These are phyloP conservation scores for Nestor notabilis DNA, from an alignment of 2,113 vertebrate species.

Conservation along the genomic window DNA sequence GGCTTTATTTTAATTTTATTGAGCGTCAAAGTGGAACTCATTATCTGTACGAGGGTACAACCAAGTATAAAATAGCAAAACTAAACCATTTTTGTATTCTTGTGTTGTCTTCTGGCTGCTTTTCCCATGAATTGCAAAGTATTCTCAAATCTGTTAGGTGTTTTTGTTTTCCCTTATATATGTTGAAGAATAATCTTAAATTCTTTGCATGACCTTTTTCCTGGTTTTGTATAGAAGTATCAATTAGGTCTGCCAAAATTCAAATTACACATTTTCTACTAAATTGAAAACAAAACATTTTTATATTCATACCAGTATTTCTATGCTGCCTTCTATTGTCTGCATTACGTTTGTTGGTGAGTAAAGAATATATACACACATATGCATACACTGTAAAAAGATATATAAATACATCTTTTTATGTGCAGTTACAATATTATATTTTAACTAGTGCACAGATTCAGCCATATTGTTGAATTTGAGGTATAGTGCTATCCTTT, in stretches of 20 bases:
- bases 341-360: slow-evolving; percentile 73
- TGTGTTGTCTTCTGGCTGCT: slow-evolving; percentile 43
- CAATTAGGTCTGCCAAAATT: slow-evolving; percentile 69
- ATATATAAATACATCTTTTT: slow-evolving; percentile 72
- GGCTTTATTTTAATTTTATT: neutral
- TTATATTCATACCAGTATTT: slow-evolving; percentile 75
- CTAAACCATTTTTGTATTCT: slow-evolving; percentile 13
- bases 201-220: slow-evolving; percentile 74
- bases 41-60: neutral
- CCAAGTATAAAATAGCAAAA: neutral
- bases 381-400: slow-evolving; percentile 67
- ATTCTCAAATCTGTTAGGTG: slow-evolving; percentile 32
- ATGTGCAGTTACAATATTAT: slow-evolving; percentile 71
- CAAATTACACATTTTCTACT: slow-evolving; percentile 74
- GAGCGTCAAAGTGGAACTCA: neutral
- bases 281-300: slow-evolving; percentile 58
- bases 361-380: slow-evolving; percentile 57
- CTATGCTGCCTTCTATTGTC: slow-evolving; percentile 79
- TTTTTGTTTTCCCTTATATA: slow-evolving; percentile 44
- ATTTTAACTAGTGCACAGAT: slow-evolving; percentile 76
- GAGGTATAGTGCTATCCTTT: slow-evolving; percentile 62
- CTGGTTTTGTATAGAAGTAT: slow-evolving; percentile 51
- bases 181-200: slow-evolving; percentile 50
- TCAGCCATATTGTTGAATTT: slow-evolving; percentile 75
- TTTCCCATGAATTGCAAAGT: neutral